Base-by-base conservation (phyloP, 1,140 invertebrate species). In the Drosophila pseudoobscura region DNA sequence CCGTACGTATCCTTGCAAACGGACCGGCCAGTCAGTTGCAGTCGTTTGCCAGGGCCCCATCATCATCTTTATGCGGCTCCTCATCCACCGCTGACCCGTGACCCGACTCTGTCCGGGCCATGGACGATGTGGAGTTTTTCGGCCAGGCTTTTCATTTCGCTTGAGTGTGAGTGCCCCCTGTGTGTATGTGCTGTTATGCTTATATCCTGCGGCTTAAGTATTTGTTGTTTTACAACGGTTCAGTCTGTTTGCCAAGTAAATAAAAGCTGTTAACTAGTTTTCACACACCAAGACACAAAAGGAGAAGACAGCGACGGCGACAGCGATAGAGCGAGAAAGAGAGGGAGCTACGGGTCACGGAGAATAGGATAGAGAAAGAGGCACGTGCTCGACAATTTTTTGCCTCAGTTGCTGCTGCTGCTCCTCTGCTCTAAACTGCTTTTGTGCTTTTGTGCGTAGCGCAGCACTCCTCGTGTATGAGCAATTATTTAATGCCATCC, bases 191-290 rank as follows among this genome's bases (percentile, higher is more conserved):
- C 43, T 69, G 62, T 54, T 76, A 52, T 76, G 74, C 73, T 76
- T 76, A 75, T 74, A 59, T 73, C 75, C 76, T 78, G 69, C 69
- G 78, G 72, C 78, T 71, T 80, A 80, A 80, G 73, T 75, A 80
- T 75, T 80, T 76, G 78, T 80, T 73, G 74, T 76, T 77, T 62
- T 58, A 72, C 78, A 80, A 75, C 68, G 58, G 73, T 77, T 65
- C 68, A 77, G 61, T 82, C 59, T 82, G 78, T 82, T 82, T 82
- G 68, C 59, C 68, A 73, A 82, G 78, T 77, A 82, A 82, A 82
- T 82, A 82, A 82, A 82, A 78, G 78, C 78, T 82, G 74, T 82
- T 82, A 82, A 82, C 78, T 82, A 82, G 74, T 82, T 82, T 74
- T 74, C 46, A 52, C 66, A 66, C 78, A 76, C 73, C 58, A 53